Base-by-base conservation (phyloP, 2,113 vertebrate genomes). In the Corythaixoides concolor region DNA sequence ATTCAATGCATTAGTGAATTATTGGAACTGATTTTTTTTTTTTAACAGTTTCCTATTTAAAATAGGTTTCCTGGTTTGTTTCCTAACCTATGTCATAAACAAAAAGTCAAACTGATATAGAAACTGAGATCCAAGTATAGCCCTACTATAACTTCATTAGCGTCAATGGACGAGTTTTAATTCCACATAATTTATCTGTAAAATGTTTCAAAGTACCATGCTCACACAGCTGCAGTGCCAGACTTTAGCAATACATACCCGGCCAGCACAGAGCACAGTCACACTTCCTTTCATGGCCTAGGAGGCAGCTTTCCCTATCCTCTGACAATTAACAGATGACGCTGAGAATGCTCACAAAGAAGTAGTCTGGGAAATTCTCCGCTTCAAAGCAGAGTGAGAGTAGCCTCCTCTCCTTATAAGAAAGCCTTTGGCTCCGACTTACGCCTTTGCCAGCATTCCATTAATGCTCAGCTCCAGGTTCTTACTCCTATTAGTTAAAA, bases 261-360 rank as follows among this genome's bases (percentile, higher is more conserved):
- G 47, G 67, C 55, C 93, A 94, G 66, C 33, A 50, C 37, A 78
- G 41, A 92, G 39, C 56, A 66, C 27, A 77, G 79, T 73, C 68
- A 80, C 28, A 14, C 68, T 96, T 92, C 96, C 96, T 96, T 94
- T 97, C 88, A 96, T 84, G 95, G 95, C 68, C 45, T 76, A 76
- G 1, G 1, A 82, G 17, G 53, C 67, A 92, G 37, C 50, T 70
- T 90, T 70, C 43, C 43, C 72, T 70, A 22, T 17, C 41, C 59
- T 77, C 60, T 94, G 90, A 96, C 82, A 84, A 67, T 75, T 63
- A 67, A 70, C 92, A 94, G 92, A 96, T 59, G 63, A 93, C 76
- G 81, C 1, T 45, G 56, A 90, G 82, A 96, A 96, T 68, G 85
- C 62, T 87, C 72, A 67, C 50, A 78, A 58, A 90, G 43, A 73